These are phyloP conservation scores for Volucella inanis DNA, from an alignment of 2,888 invertebrate species.

Conservation along the genomic window DNA sequence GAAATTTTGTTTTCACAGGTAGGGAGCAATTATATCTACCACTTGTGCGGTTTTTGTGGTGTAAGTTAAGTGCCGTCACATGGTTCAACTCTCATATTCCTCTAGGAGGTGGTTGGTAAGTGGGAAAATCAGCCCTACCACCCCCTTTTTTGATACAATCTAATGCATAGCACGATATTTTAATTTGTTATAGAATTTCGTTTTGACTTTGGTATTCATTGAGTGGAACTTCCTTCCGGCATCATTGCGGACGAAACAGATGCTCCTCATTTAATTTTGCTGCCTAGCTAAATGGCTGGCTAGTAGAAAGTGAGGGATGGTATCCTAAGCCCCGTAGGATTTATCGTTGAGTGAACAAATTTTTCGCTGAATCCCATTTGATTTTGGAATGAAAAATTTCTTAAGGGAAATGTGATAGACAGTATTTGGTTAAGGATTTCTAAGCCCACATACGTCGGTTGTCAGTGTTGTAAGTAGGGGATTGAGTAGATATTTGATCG, in stretches of 20 bases:
- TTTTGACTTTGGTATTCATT: slow-evolving; percentile 18
- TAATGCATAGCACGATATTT: slow-evolving; percentile 53
- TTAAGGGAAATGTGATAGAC: not conserved
- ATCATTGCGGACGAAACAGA: not conserved
- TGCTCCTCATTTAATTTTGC: slow-evolving; percentile 17
- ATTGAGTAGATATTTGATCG: too few relatives aligned
- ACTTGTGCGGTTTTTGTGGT: slow-evolving; percentile 10
- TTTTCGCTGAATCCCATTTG: slow-evolving; percentile 12
- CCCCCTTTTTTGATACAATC: slow-evolving; percentile 26
- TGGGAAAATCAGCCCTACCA: not conserved
- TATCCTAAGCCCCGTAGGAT: not conserved
- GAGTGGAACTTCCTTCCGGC: slow-evolving; percentile 6
- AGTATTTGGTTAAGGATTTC: too few relatives aligned
- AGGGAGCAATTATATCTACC: slow-evolving; percentile 10
- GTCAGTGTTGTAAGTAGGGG: too few relatives aligned
- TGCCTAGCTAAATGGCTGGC: not conserved
- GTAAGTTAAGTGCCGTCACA: slow-evolving; percentile 40
- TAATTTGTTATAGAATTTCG: slow-evolving; percentile 47
- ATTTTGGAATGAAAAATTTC: slow-evolving; percentile 1
- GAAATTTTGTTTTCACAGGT: slow-evolving; percentile 29
- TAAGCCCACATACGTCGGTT: too few relatives aligned
- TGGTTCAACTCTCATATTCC: slow-evolving; percentile 15
- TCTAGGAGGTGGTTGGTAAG: not conserved
- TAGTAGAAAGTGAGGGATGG: not conserved
- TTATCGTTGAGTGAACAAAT: not conserved